Conservation (phyloP, 2,113 vertebrate genomes). For the Mormyrus lacerda region DNA sequence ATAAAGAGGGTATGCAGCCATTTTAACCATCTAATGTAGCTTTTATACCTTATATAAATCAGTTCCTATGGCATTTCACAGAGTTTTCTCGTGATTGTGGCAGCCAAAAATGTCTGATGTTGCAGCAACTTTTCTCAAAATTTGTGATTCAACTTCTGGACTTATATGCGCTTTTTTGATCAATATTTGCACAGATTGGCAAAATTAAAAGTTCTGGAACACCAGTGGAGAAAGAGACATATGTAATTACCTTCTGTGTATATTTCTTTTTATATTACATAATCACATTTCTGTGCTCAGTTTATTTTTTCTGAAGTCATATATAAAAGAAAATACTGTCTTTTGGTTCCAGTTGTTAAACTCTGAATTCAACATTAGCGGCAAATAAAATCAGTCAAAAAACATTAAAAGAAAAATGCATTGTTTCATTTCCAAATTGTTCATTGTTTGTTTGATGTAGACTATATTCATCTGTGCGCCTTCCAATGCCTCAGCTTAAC, state of each 20-base stretch:
- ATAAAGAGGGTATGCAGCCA: conserved; percentile 18
- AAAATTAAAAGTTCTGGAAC: neutral
- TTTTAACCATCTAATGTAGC: neutral
- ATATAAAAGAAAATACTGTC: neutral
- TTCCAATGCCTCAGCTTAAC: neutral
- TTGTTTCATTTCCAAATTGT: neutral
- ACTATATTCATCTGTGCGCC: neutral
- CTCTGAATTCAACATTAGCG: neutral
- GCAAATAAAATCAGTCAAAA: neutral
- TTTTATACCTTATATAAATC: neutral
- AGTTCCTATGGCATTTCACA: neutral
- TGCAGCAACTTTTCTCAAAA: neutral
- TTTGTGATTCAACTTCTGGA: neutral
- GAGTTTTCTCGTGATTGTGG: neutral
- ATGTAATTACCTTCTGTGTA: neutral
- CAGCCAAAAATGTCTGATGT: neutral
- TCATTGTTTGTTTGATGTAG: neutral
- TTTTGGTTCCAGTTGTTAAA: neutral
- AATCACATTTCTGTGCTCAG: neutral
- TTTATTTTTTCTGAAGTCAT: neutral
- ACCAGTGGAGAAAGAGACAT: neutral
- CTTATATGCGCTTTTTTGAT: neutral
- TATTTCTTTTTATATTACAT: neutral
- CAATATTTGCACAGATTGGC: neutral
- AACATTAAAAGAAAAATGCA: neutral